Conservation (phyloP, 2,797 vertebrate species). For the Ataeniobius toweri region DNA sequence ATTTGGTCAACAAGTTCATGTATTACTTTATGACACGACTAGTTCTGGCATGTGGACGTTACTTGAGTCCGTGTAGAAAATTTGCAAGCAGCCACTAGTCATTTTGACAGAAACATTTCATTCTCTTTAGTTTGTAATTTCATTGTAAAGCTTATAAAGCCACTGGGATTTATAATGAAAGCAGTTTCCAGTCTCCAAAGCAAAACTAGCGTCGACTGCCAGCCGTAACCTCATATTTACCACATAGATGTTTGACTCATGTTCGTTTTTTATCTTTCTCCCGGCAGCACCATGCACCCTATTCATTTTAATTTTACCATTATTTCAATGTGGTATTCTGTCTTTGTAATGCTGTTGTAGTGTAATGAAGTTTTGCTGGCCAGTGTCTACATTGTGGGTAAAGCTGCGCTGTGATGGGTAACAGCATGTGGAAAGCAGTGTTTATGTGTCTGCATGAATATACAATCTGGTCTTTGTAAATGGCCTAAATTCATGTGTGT, state of each 20-base stretch:
- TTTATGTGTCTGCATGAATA: constrained; percentile 26
- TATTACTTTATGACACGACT: background rate
- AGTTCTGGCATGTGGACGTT: background rate
- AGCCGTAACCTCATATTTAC: constrained; percentile 2
- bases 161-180: constrained; percentile 2
- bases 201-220: constrained; percentile 18
- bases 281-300: constrained; percentile 2
- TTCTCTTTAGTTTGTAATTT: background rate
- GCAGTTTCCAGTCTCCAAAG: constrained; percentile 6
- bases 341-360: constrained; percentile 9
- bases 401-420: constrained; percentile 13
- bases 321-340: background rate
- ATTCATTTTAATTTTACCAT: constrained; percentile 6
- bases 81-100: background rate
- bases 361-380: constrained; percentile 10
- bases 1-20: background rate
- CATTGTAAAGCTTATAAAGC: constrained; percentile 1
- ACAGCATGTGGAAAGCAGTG: constrained; percentile 18
- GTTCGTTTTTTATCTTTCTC: constrained; percentile 12
- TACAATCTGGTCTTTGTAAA: constrained; percentile 17
- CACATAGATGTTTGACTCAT: background rate
- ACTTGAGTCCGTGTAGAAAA: background rate
- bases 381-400: background rate
- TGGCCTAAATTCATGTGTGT: constrained; percentile 41
- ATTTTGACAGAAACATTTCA: background rate